Conservation (phyloP, 1,140 invertebrate genomes). For the Drosophila quadrilineata region DNA sequence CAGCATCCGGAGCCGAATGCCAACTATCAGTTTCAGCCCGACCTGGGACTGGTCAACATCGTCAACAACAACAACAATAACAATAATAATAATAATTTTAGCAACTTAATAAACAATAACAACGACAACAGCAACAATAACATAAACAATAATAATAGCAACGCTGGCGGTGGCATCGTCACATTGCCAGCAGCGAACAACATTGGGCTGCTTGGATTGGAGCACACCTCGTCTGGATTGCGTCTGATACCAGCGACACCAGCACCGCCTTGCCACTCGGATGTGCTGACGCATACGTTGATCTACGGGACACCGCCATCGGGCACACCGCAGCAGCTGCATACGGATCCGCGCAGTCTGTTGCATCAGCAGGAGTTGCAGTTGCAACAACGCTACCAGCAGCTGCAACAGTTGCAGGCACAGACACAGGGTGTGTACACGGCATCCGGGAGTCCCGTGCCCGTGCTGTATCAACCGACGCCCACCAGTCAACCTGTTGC, state of each 20-base stretch:
- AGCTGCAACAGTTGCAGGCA: conserved; percentile 72
- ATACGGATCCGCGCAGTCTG: conserved; percentile 66
- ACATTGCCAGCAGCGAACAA: conserved; percentile 55
- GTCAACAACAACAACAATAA: conserved; percentile 59
- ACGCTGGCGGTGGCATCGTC: conserved; percentile 42
- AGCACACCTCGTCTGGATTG: conserved; percentile 58
- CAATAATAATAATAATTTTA: conserved; percentile 14
- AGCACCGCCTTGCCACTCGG: conserved; percentile 49
- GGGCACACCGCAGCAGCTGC: conserved; percentile 52
- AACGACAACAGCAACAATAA: conserved; percentile 24
- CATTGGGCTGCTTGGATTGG: conserved; percentile 52
- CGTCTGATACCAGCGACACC: conserved; percentile 50
- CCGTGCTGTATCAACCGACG: conserved; percentile 46
- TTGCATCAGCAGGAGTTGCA: conserved; percentile 76
- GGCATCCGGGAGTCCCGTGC: conserved; percentile 46
- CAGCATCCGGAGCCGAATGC: conserved; percentile 81
- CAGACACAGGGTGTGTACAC: conserved; percentile 73
- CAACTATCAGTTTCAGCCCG: conserved; percentile 81
- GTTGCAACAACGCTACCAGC: conserved; percentile 74
- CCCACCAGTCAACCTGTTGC: conserved; percentile 55
- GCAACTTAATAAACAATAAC: conserved; percentile 29
- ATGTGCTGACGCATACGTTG: conserved; percentile 73
- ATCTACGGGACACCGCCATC: conserved; percentile 74
- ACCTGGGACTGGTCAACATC: conserved; percentile 80
- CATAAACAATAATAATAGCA: conserved; percentile 15